These are phyloP conservation scores for Perizoma affinitatum DNA, from an alignment of 2,888 invertebrate species.

Conservation along the genomic window DNA sequence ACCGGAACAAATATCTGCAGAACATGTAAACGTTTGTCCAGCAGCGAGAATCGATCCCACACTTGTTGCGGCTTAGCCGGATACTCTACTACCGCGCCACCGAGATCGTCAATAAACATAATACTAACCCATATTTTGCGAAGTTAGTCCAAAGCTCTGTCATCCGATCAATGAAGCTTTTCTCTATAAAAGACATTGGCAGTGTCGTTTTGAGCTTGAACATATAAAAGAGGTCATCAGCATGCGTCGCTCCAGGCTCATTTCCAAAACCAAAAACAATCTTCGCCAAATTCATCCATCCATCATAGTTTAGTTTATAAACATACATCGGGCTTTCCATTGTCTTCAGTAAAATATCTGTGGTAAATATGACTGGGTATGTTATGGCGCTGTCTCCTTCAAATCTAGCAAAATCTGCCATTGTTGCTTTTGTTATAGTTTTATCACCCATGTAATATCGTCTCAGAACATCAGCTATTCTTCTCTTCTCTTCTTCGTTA, in stretches of 20 bases:
- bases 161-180: constrained; percentile 56
- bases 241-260: constrained; percentile 71
- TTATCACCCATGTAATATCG: constrained; percentile 72
- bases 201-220: constrained; percentile 58
- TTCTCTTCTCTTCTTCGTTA: constrained; percentile 47
- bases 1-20: no score
- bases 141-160: constrained; percentile 74
- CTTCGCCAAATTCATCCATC: constrained; percentile 70
- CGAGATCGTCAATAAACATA: not conserved
- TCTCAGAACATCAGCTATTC: constrained; percentile 54
- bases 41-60: no score
- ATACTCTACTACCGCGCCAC: no score
- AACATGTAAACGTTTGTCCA: no score
- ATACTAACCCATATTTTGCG: constrained; percentile 64
- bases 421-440: constrained; percentile 58
- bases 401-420: constrained; percentile 62
- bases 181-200: constrained; percentile 52
- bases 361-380: constrained; percentile 60
- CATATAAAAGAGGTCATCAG: constrained; percentile 76
- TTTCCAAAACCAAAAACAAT: constrained; percentile 51
- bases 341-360: constrained; percentile 55
- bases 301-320: constrained; percentile 67
- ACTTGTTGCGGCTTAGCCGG: no score
- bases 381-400: constrained; percentile 68
- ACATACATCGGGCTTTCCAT: constrained; percentile 55